phyloP scores from a whole-genome alignment of 1,140 invertebrate species.

The Drosophila nigrodunni region DNA sequence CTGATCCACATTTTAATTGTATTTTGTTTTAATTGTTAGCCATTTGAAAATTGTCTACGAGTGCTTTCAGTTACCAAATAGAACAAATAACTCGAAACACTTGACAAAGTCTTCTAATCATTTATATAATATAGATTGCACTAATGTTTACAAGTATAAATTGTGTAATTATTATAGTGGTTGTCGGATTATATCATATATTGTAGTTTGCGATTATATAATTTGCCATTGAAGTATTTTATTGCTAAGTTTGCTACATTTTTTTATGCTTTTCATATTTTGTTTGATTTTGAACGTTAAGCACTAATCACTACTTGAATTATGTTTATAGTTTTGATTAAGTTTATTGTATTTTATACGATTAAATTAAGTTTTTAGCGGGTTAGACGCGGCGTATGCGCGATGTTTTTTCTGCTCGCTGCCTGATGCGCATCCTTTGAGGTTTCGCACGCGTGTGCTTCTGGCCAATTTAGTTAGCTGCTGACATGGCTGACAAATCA shows the following conservation, averaged over 20 bases:
- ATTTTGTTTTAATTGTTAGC: not conserved
- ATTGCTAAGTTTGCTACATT: constrained; percentile 26
- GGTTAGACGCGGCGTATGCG: constrained; percentile 42
- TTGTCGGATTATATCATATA: constrained; percentile 38
- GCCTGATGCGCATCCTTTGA: constrained; percentile 69
- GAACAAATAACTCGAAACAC: constrained; percentile 1
- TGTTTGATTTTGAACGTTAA: not conserved
- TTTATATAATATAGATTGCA: constrained; percentile 27
- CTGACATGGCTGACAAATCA: constrained; percentile 51
- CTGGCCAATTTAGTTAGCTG: constrained; percentile 51
- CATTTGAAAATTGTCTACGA: constrained; percentile 44
- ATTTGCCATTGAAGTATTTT: constrained; percentile 24
- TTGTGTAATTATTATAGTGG: constrained; percentile 30
- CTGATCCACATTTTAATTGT: constrained; percentile 6
- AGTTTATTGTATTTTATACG: constrained; percentile 9
- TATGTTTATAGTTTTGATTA: constrained; percentile 10
- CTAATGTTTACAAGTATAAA: constrained; percentile 32
- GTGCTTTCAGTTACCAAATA: constrained; percentile 51
- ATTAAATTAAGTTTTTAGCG: constrained; percentile 13
- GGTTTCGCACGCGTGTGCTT: constrained; percentile 60
- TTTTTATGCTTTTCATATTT: constrained; percentile 17
- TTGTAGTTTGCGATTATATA: constrained; percentile 41
- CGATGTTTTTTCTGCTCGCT: constrained; percentile 22
- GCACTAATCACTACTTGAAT: constrained; percentile 35
- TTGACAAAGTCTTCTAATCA: not conserved